Conservation (phyloP, 1,140 invertebrate genomes). For the Atta texana region DNA sequence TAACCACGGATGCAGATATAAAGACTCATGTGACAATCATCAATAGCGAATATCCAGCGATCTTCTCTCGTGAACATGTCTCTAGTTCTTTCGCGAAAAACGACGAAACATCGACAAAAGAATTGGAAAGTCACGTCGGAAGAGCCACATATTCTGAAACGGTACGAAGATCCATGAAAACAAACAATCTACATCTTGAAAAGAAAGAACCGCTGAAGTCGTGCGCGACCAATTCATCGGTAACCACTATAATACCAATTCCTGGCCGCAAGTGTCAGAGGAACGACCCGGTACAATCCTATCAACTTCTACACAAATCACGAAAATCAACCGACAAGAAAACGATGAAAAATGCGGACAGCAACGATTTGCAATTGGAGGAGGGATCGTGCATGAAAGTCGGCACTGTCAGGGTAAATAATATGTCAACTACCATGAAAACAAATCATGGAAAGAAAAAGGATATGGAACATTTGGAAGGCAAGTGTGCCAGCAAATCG, state of each 20-base stretch:
- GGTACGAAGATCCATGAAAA: constrained; percentile 72
- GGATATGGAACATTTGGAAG: constrained; percentile 57
- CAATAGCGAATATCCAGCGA: constrained; percentile 45
- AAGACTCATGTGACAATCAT: constrained; percentile 11
- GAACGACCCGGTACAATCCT: constrained; percentile 67
- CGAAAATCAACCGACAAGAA: constrained; percentile 63
- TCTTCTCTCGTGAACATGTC: constrained; percentile 53
- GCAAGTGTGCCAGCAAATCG: constrained; percentile 56
- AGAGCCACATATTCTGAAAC: constrained; percentile 82
- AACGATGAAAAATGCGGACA: constrained; percentile 22
- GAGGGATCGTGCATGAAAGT: constrained; percentile 29
- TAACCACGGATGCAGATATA: not conserved
- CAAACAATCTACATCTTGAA: constrained; percentile 40
- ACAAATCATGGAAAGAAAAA: constrained; percentile 60
- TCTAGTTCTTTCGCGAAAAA: constrained; percentile 3
- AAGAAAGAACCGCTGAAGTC: constrained; percentile 69
- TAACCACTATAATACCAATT: constrained; percentile 55
- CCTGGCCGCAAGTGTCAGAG: constrained; percentile 60
- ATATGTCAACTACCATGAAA: not conserved
- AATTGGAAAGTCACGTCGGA: constrained; percentile 61
- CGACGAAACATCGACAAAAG: constrained; percentile 20
- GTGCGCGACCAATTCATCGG: constrained; percentile 27
- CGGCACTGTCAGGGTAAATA: not conserved
- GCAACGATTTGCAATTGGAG: constrained; percentile 39
- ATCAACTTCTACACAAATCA: constrained; percentile 69